A percentile compares a stretch with the other conserved stretches of the same genome.
Conservation (phyloP, 53 echinoderm and acorn worm species). For the Paelopatides confundens region DNA sequence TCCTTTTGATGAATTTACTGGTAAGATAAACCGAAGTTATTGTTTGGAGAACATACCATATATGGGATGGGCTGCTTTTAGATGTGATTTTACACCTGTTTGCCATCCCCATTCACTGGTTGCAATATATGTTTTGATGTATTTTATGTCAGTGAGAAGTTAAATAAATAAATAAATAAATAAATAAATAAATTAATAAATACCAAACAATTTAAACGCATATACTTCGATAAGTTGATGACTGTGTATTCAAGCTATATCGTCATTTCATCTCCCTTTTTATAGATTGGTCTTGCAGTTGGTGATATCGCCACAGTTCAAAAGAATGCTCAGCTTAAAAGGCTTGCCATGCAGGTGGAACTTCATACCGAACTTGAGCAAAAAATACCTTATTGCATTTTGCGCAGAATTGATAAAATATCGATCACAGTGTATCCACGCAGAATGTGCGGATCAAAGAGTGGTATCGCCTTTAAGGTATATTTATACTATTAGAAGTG, state of each 20-base stretch:
- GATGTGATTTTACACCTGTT: no score
- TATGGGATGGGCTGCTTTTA: no score
- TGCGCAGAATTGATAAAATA: slow-evolving; percentile 74
- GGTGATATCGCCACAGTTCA: slow-evolving; percentile 94
- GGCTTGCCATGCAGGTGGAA: slow-evolving; percentile 95
- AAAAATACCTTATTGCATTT: slow-evolving; percentile 73
- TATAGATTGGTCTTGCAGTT: slow-evolving; percentile 91
- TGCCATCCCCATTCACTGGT: no score
- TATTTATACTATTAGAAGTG: no score
- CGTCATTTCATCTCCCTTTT: background rate
- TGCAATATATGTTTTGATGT: no score
- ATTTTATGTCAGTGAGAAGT: no score
- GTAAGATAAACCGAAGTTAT: slow-evolving; percentile 57
- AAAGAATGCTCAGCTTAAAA: slow-evolving; percentile 84
- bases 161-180: no score
- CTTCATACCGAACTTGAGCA: slow-evolving; percentile 82
- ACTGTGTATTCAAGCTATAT: background rate
- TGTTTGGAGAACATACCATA: no score
- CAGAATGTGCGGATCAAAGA: background rate
- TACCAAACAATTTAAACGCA: no score
- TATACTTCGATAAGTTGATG: no score
- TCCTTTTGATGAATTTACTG: slow-evolving; percentile 92
- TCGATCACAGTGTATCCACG: slow-evolving; percentile 61
- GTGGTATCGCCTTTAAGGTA: slow-evolving; percentile 7
- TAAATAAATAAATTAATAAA: no score